These are phyloP conservation scores for Urechis unicinctus DNA, from an alignment of 2,888 invertebrate species.

Conservation along the genomic window DNA sequence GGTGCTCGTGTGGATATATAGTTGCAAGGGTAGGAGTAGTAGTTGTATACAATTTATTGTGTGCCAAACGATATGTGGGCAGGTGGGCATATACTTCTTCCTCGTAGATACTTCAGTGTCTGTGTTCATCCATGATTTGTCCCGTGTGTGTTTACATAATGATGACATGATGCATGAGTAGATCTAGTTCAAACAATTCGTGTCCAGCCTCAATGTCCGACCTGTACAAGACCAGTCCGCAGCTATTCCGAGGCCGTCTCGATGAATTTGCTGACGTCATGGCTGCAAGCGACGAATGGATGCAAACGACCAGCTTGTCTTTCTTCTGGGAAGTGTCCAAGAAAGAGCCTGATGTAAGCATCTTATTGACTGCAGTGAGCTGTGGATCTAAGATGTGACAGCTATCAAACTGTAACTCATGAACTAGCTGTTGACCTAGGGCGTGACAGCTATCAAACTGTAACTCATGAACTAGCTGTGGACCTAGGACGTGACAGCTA, in stretches of 20 bases:
- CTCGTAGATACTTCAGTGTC: no score
- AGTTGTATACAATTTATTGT: no score
- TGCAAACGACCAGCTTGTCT: constrained; percentile 8
- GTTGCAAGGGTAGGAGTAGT: no score
- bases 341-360: constrained; percentile 24
- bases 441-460: not conserved
- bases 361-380: not conserved
- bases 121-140: no score
- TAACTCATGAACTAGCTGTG: not conserved
- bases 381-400: not conserved
- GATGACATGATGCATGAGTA: no score
- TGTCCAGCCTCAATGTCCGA: not conserved
- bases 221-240: not conserved
- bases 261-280: constrained; percentile 18
- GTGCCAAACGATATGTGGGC: no score
- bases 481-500: not conserved
- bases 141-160: no score
- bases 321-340: constrained; percentile 19
- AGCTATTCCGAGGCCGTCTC: constrained; percentile 10
- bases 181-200: no score
- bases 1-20: no score
- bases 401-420: not conserved
- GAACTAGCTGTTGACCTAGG: not conserved
- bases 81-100: no score
- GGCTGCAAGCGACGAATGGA: constrained; percentile 13